Base-by-base conservation (phyloP, 1,140 invertebrate genomes). In the Drosophila fuyamai region DNA sequence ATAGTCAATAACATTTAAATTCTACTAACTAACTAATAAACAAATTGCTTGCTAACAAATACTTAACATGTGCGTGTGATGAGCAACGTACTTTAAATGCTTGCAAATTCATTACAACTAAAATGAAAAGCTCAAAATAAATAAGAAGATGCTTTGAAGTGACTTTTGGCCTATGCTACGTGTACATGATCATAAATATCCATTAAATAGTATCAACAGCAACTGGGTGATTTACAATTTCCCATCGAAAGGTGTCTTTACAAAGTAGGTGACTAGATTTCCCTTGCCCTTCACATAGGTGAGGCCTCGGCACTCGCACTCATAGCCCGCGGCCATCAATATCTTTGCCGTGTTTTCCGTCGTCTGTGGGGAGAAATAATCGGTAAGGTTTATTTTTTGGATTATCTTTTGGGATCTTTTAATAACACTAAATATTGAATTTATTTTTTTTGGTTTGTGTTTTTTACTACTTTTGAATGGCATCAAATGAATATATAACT, bases 241-340 rank as follows among this genome's bases (percentile, higher is more conserved):
- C 38, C 94, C 93, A 76, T 96, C 95, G 71, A 95, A 96, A 56
- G 95, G 95, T 46, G 97, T 97, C 93, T 96, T 97, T 4, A 98
- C 96, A 83, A 98, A 98, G 92, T 98, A 99, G 0, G 98, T 99
- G 29, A 95, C 96, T 56, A 99, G 93, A 14, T 96, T 97, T 12
- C 98, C 98, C 93, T 99, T 99, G 36, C 98, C 98, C 93, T 99
- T 99, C 4, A 99, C 97, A 78, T 95, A 97, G 1, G 96, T 98
- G 0, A 96, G 95, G 0, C 98, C 98, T 41, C 98, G 94, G 92
- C 97, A 97, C 63, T 97, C 96, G 70, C 97, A 96, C 10, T 95
- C 94, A 91, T 98, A 98, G 0, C 96, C 96, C 2, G 96, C 95
- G 18, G 94, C 95, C 94, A 95, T 96, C 9, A 99, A 93, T 62